Conservation (phyloP, 2,113 vertebrate genomes). For the Xiphophorus maculatus region DNA sequence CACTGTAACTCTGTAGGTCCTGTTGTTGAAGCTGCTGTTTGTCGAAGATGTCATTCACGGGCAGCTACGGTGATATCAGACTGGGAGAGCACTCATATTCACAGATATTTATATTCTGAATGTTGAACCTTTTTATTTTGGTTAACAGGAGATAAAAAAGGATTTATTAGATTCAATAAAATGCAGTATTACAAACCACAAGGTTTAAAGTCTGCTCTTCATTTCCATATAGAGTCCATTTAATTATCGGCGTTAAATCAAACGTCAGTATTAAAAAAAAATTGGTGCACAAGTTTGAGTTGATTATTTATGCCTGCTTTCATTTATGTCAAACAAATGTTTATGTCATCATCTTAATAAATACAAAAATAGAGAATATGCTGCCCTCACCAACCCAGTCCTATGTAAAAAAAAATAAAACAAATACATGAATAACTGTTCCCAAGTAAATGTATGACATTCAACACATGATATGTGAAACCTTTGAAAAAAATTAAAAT, state of each 20-base stretch:
- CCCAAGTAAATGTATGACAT: neutral
- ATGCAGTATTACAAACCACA: conserved; percentile 74
- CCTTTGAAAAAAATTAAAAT: neutral
- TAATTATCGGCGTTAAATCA: neutral
- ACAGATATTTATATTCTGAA: conserved; percentile 82
- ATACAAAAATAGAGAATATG: too few relatives aligned
- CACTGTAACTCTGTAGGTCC: conserved; percentile 55
- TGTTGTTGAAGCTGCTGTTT: conserved; percentile 71
- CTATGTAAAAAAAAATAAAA: too few relatives aligned
- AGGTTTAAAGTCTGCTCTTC: conserved; percentile 49
- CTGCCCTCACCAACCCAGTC: too few relatives aligned
- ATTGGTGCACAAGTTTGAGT: too few relatives aligned
- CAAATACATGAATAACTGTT: neutral
- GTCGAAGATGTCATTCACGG: conserved; percentile 77
- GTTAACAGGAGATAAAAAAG: conserved; percentile 65
- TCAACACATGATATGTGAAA: neutral
- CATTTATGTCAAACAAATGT: too few relatives aligned
- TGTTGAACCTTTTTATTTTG: conserved; percentile 83
- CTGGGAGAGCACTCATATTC: conserved; percentile 65
- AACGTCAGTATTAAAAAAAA: neutral
- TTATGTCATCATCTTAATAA: too few relatives aligned
- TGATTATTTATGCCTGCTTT: too few relatives aligned
- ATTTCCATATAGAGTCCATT: conserved; percentile 17
- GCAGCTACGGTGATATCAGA: conserved; percentile 68
- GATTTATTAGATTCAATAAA: conserved; percentile 83